A percentile compares a stretch with the other conserved stretches of the same genome.
These are phyloP conservation scores for roundworm (Caenorhabditis elegans) DNA, from an alignment of 1,140 invertebrate genomes.

Conservation along the genomic window DNA sequence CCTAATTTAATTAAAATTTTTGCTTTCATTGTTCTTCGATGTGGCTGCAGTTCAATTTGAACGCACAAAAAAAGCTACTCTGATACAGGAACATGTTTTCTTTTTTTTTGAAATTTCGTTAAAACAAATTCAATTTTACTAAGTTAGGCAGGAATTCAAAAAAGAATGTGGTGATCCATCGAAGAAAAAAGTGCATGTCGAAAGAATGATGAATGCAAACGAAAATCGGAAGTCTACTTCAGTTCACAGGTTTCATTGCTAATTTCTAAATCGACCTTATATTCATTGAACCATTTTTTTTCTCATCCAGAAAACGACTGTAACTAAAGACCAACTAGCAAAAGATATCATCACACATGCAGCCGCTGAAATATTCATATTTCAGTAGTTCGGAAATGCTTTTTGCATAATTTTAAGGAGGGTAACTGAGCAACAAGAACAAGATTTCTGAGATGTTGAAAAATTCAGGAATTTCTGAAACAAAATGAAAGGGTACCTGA, in stretches of 20 bases:
- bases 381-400: neutral
- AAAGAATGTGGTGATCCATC: too few species aligned
- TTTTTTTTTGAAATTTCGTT: neutral
- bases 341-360: neutral
- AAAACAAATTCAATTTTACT: too few species aligned
- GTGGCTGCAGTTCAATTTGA: neutral
- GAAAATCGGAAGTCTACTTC: neutral
- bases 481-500: neutral
- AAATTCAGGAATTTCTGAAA: neutral
- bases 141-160: too few species aligned
- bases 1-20: conserved; percentile 33
- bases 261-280: neutral
- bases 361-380: neutral
- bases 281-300: too few species aligned
- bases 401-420: conserved; percentile 22
- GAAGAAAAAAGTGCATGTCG: neutral
- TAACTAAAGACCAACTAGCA: neutral
- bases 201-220: neutral
- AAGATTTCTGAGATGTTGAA: neutral
- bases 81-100: neutral
- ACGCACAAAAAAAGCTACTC: neutral
- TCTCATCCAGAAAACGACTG: neutral
- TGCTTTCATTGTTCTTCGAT: conserved; percentile 11
- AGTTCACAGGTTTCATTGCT: neutral
- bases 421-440: conserved; percentile 1